A percentile compares a stretch with the other conserved stretches of the same genome.
Evolutionary conservation across 2,113 vertebrate species (phyloP).

Genomic region (Protobothrops mucrosquamatus): DNA sequence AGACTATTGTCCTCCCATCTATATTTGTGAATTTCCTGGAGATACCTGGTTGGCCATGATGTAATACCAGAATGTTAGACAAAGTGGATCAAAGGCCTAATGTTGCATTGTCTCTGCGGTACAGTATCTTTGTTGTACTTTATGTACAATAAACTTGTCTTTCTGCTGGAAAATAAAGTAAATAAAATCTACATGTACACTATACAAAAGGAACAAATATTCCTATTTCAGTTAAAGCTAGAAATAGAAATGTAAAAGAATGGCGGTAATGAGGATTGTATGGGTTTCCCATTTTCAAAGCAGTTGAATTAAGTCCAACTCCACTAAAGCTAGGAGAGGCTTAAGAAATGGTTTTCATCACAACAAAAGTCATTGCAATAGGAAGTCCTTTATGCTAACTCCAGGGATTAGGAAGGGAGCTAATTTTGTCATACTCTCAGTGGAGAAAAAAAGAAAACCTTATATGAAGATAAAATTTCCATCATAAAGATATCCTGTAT

Average conservation of each 20-base stretch:
- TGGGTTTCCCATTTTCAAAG: not conserved
- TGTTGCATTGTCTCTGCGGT: not conserved
- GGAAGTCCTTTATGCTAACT: not conserved
- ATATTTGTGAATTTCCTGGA: not conserved
- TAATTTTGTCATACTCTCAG: too few relatives aligned
- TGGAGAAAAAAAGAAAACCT: too few relatives aligned
- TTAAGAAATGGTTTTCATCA: not conserved
- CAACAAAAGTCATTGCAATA: not conserved
- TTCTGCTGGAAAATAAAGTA: not conserved
- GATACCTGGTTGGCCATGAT: not conserved
- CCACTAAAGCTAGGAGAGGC: not conserved
- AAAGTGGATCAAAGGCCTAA: not conserved
- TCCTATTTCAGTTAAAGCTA: not conserved
- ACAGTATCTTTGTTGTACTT: not conserved
- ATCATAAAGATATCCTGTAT: too few relatives aligned
- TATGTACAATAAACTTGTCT: not conserved
- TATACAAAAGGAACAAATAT: not conserved
- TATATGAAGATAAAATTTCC: too few relatives aligned
- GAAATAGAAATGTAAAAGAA: not conserved
- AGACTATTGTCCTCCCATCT: not conserved
- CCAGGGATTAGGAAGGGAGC: not conserved
- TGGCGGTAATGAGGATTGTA: not conserved
- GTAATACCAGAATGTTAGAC: not conserved
- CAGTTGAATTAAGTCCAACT: not conserved
- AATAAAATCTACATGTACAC: not conserved